These are phyloP conservation scores for Sarcophaga variegata DNA, from an alignment of 2,888 invertebrate species.

Conservation along the genomic window DNA sequence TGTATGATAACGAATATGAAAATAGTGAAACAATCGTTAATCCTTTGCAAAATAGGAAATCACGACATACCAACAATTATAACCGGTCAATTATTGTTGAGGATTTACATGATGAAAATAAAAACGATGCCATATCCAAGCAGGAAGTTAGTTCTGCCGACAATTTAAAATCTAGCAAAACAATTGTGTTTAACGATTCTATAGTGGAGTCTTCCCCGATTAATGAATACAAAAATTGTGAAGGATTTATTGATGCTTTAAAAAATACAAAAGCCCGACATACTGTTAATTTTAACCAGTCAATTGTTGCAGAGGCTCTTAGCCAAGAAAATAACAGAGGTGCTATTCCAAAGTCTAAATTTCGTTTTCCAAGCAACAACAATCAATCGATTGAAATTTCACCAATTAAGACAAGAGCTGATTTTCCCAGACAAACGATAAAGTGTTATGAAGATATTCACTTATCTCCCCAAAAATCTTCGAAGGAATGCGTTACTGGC, in stretches of 20 bases:
- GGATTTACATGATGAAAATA: too few species aligned
- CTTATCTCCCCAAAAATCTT: slow-evolving; percentile 2
- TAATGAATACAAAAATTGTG: background rate
- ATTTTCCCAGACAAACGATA: background rate
- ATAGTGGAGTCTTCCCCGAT: background rate
- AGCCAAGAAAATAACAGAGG: slow-evolving; percentile 10
- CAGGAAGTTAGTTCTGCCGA: background rate
- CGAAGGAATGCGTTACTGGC: background rate
- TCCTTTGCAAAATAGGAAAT: background rate
- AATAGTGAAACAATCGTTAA: background rate
- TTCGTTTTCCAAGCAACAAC: slow-evolving; percentile 20
- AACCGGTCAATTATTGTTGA: background rate
- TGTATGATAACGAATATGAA: background rate
- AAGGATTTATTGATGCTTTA: background rate
- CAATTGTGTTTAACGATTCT: too few species aligned
- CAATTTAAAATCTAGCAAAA: background rate
- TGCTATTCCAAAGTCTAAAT: slow-evolving; percentile 20
- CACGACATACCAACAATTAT: background rate
- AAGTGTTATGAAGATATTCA: slow-evolving; percentile 34
- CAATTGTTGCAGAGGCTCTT: background rate
- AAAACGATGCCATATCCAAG: too few species aligned
- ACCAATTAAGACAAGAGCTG: background rate
- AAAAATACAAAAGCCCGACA: background rate
- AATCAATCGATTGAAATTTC: slow-evolving; percentile 29
- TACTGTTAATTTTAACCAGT: slow-evolving; percentile 12